phyloP scores from a whole-genome alignment of 2,797 vertebrate species.

The Sebastes minor region DNA sequence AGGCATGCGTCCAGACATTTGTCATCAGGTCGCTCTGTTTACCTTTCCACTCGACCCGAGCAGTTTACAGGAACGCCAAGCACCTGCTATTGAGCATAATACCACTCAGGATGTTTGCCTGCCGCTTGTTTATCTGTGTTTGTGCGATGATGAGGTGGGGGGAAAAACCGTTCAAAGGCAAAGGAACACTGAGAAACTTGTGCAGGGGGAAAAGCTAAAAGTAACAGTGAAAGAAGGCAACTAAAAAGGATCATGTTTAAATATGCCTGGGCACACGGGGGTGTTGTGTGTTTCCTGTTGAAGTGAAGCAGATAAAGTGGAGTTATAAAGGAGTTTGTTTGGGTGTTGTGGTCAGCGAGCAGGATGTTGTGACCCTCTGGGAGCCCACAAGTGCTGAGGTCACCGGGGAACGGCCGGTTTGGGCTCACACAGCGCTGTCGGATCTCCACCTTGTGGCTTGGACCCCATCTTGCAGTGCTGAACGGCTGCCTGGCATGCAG shows the following conservation, averaged over 20 bases:
- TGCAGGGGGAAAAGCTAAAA: conserved; percentile 39
- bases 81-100: conserved; percentile 64
- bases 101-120: conserved; percentile 68
- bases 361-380: conserved; percentile 63
- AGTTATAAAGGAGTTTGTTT: conserved; percentile 54
- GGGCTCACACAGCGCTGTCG: conserved; percentile 41
- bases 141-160: conserved; percentile 36
- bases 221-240: conserved; percentile 36
- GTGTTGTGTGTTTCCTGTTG: conserved; percentile 35
- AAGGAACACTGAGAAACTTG: conserved; percentile 16
- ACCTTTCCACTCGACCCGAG: conserved; percentile 59
- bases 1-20: conserved; percentile 59
- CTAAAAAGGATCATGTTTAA: conserved; percentile 33
- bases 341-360: conserved; percentile 58
- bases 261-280: conserved; percentile 16
- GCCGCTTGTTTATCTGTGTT: conserved; percentile 69
- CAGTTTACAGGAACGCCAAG: conserved; percentile 48
- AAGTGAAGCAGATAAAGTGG: conserved; percentile 40
- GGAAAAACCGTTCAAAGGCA: conserved; percentile 31
- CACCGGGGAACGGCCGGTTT: conserved; percentile 25
- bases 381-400: conserved; percentile 51
- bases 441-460: conserved; percentile 76
- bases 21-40: conserved; percentile 63
- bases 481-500: conserved; percentile 5
- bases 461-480: conserved; percentile 48